phyloP scores from a whole-genome alignment of 2,888 invertebrate species.

The Chalcis sispes region DNA sequence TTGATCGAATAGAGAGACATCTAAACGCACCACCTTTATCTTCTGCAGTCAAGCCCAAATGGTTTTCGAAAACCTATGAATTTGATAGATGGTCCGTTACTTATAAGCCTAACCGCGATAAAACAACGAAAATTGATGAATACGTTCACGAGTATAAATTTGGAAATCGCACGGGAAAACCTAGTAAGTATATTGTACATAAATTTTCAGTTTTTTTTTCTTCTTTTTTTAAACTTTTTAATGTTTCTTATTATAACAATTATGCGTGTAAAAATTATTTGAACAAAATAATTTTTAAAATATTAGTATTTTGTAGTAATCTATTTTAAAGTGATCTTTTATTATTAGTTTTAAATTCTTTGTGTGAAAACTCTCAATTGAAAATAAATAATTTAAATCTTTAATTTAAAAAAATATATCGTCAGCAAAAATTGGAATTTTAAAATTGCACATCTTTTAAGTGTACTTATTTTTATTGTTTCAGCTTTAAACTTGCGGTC shows the following conservation, averaged over 20 bases:
- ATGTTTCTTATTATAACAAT: too few relatives aligned
- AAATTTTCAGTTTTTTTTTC: neutral
- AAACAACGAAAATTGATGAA: constrained; percentile 56
- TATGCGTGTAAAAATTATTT: too few relatives aligned
- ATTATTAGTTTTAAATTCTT: neutral
- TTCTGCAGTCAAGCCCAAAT: constrained; percentile 67
- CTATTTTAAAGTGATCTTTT: neutral
- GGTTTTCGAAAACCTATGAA: constrained; percentile 67
- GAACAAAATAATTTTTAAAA: too few relatives aligned
- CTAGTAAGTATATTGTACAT: constrained; percentile 64
- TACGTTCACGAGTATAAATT: constrained; percentile 72
- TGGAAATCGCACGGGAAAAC: constrained; percentile 66
- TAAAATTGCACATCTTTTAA: too few relatives aligned
- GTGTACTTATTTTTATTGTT: constrained; percentile 50
- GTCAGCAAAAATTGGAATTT: too few relatives aligned
- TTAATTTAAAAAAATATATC: neutral
- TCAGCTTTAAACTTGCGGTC: constrained; percentile 69
- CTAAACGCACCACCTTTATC: constrained; percentile 75
- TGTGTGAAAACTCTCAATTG: too few relatives aligned
- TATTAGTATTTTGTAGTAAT: too few relatives aligned
- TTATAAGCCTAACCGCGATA: constrained; percentile 70
- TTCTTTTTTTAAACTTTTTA: too few relatives aligned
- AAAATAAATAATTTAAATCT: constrained; percentile 2
- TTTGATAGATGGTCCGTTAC: constrained; percentile 71
- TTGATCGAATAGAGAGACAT: constrained; percentile 78